A percentile compares a stretch with the other conserved stretches of the same genome.
Evolutionary conservation across 2,888 invertebrate species (phyloP).

Genomic region (Drosophila nigritarsus): DNA sequence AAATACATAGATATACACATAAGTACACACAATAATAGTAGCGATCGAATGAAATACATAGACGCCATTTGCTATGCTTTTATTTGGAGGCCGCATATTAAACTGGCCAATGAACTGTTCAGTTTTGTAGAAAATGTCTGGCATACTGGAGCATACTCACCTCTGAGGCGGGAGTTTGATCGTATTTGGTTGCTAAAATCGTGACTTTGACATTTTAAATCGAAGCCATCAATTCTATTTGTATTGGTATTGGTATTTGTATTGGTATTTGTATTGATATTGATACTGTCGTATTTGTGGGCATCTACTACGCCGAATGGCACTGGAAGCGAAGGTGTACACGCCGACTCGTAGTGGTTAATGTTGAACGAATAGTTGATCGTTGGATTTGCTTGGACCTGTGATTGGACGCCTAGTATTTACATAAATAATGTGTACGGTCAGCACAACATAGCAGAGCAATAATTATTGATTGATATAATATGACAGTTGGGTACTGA

Average conservation of each 20-base stretch:
- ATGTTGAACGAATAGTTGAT: conserved; percentile 1
- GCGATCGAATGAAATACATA: background rate
- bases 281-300: background rate
- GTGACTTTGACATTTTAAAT: conserved; percentile 14
- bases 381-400: conserved; percentile 10
- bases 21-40: conserved; percentile 6
- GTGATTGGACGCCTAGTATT: conserved; percentile 35
- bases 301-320: conserved; percentile 22
- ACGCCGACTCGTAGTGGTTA: background rate
- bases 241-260: conserved; percentile 14
- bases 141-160: conserved; percentile 45
- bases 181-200: conserved; percentile 12
- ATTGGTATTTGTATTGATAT: background rate
- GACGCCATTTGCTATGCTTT: background rate
- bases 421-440: conserved; percentile 19
- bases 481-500: background rate
- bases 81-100: background rate
- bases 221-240: conserved; percentile 10
- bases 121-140: conserved; percentile 8
- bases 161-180: conserved; percentile 42
- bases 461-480: conserved; percentile 3
- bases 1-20: conserved; percentile 14
- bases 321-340: conserved; percentile 1
- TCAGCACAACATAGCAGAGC: conserved; percentile 25
- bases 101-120: background rate